These are phyloP conservation scores for Tachysurus vachellii DNA, from an alignment of 2,113 vertebrate genomes.

Conservation along the genomic window DNA sequence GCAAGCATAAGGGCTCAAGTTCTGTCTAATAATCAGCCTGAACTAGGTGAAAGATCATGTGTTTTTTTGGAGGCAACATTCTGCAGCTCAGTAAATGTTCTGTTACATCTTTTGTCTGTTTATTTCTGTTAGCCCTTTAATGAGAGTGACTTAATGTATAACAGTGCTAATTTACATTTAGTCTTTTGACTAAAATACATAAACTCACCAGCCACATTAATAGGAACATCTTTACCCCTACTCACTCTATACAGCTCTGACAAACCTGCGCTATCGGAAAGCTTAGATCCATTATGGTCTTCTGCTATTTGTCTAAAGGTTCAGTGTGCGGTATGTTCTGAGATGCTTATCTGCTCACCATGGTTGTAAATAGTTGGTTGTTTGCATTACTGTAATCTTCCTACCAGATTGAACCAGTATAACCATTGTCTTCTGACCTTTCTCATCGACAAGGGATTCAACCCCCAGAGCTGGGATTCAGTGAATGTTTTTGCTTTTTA, in stretches of 20 bases:
- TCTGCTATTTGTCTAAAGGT: background rate
- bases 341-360: background rate
- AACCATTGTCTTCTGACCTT: background rate
- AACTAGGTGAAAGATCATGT: background rate
- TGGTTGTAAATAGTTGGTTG: background rate
- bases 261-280: background rate
- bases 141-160: background rate
- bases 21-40: slow-evolving; percentile 8
- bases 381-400: background rate
- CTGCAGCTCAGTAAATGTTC: background rate
- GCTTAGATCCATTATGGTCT: background rate
- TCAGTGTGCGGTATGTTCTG: background rate
- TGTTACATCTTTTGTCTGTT: background rate
- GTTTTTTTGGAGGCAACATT: background rate
- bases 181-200: background rate
- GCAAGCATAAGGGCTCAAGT: background rate
- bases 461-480: background rate
- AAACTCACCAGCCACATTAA: background rate
- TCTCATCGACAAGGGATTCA: background rate
- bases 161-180: background rate
- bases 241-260: background rate
- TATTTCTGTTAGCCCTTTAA: background rate
- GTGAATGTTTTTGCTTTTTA: background rate
- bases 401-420: background rate
- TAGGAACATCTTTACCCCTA: background rate